These are phyloP conservation scores for Petromus typicus DNA, from an alignment of 2,113 vertebrate species.

Conservation along the genomic window DNA sequence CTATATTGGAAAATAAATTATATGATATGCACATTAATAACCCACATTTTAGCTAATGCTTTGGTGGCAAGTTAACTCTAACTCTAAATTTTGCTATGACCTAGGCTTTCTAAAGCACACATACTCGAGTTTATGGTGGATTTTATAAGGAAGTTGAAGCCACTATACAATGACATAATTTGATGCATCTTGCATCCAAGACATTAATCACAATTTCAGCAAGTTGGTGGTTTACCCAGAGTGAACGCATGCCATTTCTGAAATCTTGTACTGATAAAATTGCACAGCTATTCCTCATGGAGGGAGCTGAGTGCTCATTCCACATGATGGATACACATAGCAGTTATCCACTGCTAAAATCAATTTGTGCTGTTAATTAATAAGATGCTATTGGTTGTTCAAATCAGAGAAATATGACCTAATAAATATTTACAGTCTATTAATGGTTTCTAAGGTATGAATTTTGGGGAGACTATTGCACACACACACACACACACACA, in stretches of 20 bases:
- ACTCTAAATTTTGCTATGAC: background rate
- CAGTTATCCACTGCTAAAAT: background rate
- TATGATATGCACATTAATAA: conserved; percentile 20
- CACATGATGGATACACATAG: background rate
- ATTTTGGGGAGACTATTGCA: background rate
- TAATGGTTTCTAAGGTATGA: background rate
- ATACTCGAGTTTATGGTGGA: background rate
- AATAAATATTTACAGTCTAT: background rate
- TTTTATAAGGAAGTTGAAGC: conserved; percentile 2
- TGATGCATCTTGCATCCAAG: background rate
- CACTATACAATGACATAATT: background rate
- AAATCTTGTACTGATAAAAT: background rate
- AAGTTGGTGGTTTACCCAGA: background rate
- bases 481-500: too few species aligned
- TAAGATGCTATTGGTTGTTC: background rate
- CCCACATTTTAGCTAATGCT: conserved; percentile 16
- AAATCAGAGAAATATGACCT: background rate
- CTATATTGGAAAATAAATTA: conserved; percentile 6
- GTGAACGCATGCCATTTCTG: background rate
- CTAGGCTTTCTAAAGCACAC: background rate
- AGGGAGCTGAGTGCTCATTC: background rate
- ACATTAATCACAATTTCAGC: conserved; percentile 17
- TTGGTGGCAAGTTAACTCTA: conserved; percentile 15
- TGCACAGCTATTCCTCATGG: background rate
- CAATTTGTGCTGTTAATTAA: background rate